Evolutionary conservation across 2,888 invertebrate genomes (phyloP).

Genomic region (Microplitis manilae): DNA sequence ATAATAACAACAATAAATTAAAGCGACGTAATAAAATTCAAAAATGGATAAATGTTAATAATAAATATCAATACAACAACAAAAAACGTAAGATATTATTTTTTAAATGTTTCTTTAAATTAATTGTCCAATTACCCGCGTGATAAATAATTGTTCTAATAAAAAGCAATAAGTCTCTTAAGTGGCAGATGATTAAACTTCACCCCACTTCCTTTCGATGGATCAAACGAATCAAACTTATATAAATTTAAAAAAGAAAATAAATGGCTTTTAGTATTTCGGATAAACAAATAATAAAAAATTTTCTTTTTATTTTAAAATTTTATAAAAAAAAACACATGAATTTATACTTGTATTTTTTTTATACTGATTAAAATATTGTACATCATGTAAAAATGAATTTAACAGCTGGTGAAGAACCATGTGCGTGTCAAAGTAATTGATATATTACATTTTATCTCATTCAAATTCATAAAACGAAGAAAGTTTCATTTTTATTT

Average conservation of each 20-base stretch:
- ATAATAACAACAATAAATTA: constrained; percentile 52
- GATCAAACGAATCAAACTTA: neutral
- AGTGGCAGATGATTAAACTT: constrained; percentile 24
- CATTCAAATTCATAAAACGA: neutral
- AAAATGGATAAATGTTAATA: constrained; percentile 55
- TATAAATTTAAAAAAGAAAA: neutral
- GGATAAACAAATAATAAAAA: no score
- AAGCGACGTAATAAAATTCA: constrained; percentile 56
- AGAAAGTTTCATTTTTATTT: neutral
- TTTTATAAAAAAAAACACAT: neutral
- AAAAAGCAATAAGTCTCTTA: constrained; percentile 19
- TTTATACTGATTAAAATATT: neutral
- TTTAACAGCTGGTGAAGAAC: neutral
- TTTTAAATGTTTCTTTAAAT: constrained; percentile 1
- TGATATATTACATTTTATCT: neutral
- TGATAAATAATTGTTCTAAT: constrained; percentile 10
- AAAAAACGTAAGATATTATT: constrained; percentile 62
- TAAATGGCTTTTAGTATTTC: neutral
- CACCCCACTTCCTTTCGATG: neutral
- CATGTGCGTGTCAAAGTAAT: neutral
- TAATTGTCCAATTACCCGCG: neutral
- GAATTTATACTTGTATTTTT: neutral
- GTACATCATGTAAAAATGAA: neutral
- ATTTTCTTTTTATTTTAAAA: neutral
- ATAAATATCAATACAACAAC: constrained; percentile 55